Percentiles rank a stretch among this genome's conserved stretches.
phyloP scores from a whole-genome alignment of 2,888 invertebrate species.

The Colostygia pectinataria region DNA sequence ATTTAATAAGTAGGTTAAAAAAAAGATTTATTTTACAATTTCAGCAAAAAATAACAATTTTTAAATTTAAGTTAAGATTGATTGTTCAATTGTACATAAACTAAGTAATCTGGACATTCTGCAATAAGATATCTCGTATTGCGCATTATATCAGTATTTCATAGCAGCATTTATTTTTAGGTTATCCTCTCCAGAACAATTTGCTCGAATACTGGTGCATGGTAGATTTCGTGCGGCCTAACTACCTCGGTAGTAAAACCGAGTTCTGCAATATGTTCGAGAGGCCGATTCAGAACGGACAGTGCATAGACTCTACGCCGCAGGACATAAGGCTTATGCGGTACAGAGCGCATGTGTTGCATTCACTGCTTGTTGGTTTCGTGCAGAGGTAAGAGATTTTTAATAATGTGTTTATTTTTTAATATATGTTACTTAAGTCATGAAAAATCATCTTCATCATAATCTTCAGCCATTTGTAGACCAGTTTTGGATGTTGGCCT shows the following conservation, averaged over 20 bases:
- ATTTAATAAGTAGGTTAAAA: too few species aligned
- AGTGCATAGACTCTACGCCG: slow-evolving; percentile 98
- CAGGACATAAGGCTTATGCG: slow-evolving; percentile 97
- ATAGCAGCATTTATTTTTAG: slow-evolving; percentile 41
- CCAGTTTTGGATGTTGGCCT: too few species aligned
- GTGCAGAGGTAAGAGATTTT: slow-evolving; percentile 93
- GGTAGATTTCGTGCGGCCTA: slow-evolving; percentile 99
- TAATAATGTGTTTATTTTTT: too few species aligned
- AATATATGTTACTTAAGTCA: too few species aligned
- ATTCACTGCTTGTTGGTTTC: slow-evolving; percentile 96
- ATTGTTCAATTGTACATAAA: too few species aligned
- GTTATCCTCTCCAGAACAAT: slow-evolving; percentile 99
- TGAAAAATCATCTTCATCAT: too few species aligned
- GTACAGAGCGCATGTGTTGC: slow-evolving; percentile 97
- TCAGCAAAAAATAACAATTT: too few species aligned
- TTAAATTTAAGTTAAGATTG: too few species aligned
- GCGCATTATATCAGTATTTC: neutral
- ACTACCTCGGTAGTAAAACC: slow-evolving; percentile 97
- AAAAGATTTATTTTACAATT: too few species aligned
- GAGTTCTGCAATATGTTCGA: slow-evolving; percentile 99
- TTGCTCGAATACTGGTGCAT: slow-evolving; percentile 98
- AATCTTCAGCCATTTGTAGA: too few species aligned
- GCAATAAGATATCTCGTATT: too few species aligned
- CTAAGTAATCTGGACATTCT: too few species aligned
- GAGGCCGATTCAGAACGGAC: slow-evolving; percentile 98